Conservation (phyloP, 2,113 vertebrate genomes). For the Platysternon megacephalum region DNA sequence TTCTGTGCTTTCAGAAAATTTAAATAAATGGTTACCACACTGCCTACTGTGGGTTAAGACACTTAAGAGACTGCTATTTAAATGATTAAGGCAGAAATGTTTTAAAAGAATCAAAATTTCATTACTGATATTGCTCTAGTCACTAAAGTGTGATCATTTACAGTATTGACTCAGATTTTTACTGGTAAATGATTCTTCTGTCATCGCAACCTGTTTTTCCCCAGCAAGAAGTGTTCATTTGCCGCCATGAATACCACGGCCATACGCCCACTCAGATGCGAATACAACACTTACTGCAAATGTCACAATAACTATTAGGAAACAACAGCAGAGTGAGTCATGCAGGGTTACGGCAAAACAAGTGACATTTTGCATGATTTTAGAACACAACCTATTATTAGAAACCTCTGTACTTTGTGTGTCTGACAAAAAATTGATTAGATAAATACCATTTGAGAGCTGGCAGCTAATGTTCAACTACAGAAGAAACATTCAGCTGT, state of each 20-base stretch:
- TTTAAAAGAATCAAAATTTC: conserved; percentile 48
- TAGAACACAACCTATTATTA: conserved; percentile 73
- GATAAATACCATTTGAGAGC: conserved; percentile 42
- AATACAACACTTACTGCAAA: conserved; percentile 70
- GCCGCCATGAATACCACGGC: conserved; percentile 56
- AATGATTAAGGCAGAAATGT: conserved; percentile 33
- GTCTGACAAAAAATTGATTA: conserved; percentile 71
- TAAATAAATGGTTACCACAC: not conserved
- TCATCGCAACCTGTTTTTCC: conserved; percentile 68
- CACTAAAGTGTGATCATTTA: conserved; percentile 44
- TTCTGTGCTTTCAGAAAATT: conserved; percentile 39
- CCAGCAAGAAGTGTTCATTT: conserved; percentile 57
- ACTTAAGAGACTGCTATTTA: not conserved
- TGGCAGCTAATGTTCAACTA: conserved; percentile 53
- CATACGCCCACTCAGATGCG: conserved; percentile 65
- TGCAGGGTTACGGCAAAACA: conserved; percentile 46
- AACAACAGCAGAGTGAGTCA: conserved; percentile 75
- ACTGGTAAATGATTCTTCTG: conserved; percentile 64
- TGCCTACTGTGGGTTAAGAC: not conserved
- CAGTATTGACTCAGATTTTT: conserved; percentile 67
- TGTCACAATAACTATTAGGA: conserved; percentile 73
- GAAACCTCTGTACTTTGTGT: conserved; percentile 45
- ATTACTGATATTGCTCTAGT: conserved; percentile 52
- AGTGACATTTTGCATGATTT: conserved; percentile 66
- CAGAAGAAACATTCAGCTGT: conserved; percentile 43